These are phyloP conservation scores for Xyrichtys novacula DNA, from an alignment of 2,797 vertebrate species.

Conservation along the genomic window DNA sequence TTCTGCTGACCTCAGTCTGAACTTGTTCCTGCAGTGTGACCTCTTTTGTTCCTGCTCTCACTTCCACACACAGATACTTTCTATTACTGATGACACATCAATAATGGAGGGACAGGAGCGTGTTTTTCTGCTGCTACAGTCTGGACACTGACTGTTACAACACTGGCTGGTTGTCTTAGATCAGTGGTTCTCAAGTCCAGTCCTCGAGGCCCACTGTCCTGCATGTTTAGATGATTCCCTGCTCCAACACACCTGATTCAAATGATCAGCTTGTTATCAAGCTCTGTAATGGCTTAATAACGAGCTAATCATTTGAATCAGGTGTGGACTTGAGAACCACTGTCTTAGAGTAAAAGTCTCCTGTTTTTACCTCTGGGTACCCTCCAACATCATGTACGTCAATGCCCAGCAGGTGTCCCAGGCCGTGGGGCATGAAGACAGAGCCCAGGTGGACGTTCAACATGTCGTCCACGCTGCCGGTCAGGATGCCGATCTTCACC, in stretches of 20 bases:
- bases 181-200: no score
- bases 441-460: slow-evolving; percentile 93
- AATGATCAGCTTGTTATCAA: no score
- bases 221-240: no score
- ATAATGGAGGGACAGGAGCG: slow-evolving; percentile 16
- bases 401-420: slow-evolving; percentile 96
- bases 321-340: no score
- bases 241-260: no score
- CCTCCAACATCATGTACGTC: slow-evolving; percentile 97
- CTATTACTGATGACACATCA: slow-evolving; percentile 46
- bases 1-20: slow-evolving; percentile 29
- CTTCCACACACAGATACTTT: slow-evolving; percentile 1
- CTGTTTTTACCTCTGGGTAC: slow-evolving; percentile 90
- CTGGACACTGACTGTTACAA: not conserved
- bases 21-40: slow-evolving; percentile 26
- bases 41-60: slow-evolving; percentile 25
- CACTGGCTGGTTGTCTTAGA: not conserved
- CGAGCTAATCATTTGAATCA: no score
- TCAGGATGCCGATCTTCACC: slow-evolving; percentile 88
- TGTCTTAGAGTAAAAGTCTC: not conserved
- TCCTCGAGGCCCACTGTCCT: no score
- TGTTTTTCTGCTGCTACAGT: slow-evolving; percentile 12
- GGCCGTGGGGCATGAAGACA: slow-evolving; percentile 96
- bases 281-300: no score
- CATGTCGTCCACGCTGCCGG: slow-evolving; percentile 92